phyloP scores from a whole-genome alignment of 1,140 invertebrate species.

The Trachymyrmex septentrionalis region DNA sequence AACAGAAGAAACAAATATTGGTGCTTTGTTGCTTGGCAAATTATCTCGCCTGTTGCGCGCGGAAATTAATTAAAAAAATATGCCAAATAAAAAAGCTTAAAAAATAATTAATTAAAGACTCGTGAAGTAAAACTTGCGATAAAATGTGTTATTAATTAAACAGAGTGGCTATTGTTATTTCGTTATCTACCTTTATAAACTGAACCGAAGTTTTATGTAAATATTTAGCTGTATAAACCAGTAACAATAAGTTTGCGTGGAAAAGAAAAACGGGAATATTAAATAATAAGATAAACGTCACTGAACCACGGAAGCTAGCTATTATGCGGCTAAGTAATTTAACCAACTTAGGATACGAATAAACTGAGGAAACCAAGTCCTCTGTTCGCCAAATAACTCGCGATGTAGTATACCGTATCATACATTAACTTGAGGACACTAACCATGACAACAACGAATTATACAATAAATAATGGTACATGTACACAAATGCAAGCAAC shows the following conservation, averaged over 20 bases:
- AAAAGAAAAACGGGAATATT: constrained; percentile 21
- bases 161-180: neutral
- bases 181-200: neutral
- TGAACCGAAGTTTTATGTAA: neutral
- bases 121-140: neutral
- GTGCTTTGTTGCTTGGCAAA: constrained; percentile 16
- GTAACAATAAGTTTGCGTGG: neutral
- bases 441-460: constrained; percentile 53
- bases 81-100: constrained; percentile 1
- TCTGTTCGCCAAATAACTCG: constrained; percentile 35
- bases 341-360: constrained; percentile 55
- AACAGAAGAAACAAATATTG: neutral
- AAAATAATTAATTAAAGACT: constrained; percentile 50
- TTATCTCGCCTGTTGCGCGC: constrained; percentile 22
- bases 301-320: constrained; percentile 14
- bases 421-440: constrained; percentile 36
- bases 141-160: constrained; percentile 30
- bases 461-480: constrained; percentile 45
- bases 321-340: constrained; percentile 55
- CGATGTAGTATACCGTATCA: constrained; percentile 17
- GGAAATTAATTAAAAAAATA: constrained; percentile 49
- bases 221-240: neutral
- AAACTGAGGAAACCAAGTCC: constrained; percentile 34
- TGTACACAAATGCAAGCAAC: neutral
- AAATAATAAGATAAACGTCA: constrained; percentile 51